A percentile compares a stretch with the other conserved stretches of the same genome.
Evolutionary conservation across 2,797 vertebrate genomes (phyloP).

Genomic region (Meda fulgida): DNA sequence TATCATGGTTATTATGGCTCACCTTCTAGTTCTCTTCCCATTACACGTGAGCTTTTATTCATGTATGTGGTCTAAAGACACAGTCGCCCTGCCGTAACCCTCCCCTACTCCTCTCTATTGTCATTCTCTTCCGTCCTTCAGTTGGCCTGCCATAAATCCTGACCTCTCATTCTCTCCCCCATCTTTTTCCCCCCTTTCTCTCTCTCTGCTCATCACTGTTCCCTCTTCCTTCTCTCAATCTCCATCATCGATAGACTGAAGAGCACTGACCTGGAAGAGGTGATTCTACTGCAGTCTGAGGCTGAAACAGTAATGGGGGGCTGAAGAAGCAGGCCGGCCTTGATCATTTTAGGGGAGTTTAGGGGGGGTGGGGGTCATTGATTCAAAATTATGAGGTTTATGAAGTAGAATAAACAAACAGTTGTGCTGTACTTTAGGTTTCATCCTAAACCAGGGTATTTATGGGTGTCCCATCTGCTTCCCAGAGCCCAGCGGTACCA

Average conservation of each 20-base stretch:
- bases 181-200: neutral
- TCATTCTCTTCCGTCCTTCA: conserved; percentile 37
- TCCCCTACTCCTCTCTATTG: conserved; percentile 27
- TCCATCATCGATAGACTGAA: conserved; percentile 42
- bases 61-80: neutral
- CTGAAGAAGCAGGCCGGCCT: conserved; percentile 14
- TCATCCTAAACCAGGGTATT: neutral
- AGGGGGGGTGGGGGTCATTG: conserved; percentile 34
- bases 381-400: conserved; percentile 19
- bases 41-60: neutral
- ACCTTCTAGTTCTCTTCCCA: neutral
- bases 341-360: conserved; percentile 34
- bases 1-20: neutral
- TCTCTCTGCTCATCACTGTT: conserved; percentile 22
- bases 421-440: neutral
- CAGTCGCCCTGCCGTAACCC: neutral
- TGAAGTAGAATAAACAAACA: neutral
- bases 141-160: conserved; percentile 42
- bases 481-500: neutral
- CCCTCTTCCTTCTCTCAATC: conserved; percentile 6
- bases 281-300: conserved; percentile 47
- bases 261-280: conserved; percentile 64
- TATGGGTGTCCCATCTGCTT: neutral
- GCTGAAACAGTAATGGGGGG: conserved; percentile 34
- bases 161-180: conserved; percentile 15